Evolutionary conservation across 2,113 vertebrate genomes (phyloP).

Genomic region (Noctilio leporinus): DNA sequence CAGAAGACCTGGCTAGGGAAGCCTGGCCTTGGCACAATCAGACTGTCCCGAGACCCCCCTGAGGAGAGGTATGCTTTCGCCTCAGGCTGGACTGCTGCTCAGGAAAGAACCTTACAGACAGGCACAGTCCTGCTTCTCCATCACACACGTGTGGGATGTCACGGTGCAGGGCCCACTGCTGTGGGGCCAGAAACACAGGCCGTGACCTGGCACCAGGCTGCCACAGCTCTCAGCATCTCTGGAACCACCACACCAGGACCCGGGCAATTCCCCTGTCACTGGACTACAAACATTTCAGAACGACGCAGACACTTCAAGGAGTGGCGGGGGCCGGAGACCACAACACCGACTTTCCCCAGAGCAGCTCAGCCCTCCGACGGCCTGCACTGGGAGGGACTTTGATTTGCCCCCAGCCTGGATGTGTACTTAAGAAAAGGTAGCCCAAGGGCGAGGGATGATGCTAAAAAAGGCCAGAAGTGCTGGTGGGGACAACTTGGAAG

Average conservation of each 20-base stretch:
- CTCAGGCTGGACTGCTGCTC: fast-evolving
- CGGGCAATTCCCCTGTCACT: neutral
- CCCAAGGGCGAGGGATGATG: neutral
- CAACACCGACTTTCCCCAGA: neutral
- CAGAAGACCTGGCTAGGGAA: neutral
- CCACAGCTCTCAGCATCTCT: neutral
- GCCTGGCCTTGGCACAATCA: fast-evolving
- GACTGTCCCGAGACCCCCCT: no score
- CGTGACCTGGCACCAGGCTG: fast-evolving
- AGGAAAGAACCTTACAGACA: fast-evolving
- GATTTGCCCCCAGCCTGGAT: neutral
- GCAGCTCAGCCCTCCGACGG: neutral
- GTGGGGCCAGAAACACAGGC: no score
- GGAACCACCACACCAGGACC: neutral
- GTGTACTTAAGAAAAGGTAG: no score
- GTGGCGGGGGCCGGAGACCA: neutral
- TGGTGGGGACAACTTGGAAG: fast-evolving
- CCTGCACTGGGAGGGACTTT: fast-evolving
- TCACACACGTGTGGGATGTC: fast-evolving
- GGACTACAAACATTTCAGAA: neutral
- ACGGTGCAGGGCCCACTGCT: fast-evolving
- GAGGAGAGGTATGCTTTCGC: neutral
- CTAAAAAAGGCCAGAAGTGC: neutral
- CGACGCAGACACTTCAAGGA: neutral
- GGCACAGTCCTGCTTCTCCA: neutral